Base-by-base conservation (phyloP, 2,888 invertebrate species). In the Eueremaeus valkanovi region DNA sequence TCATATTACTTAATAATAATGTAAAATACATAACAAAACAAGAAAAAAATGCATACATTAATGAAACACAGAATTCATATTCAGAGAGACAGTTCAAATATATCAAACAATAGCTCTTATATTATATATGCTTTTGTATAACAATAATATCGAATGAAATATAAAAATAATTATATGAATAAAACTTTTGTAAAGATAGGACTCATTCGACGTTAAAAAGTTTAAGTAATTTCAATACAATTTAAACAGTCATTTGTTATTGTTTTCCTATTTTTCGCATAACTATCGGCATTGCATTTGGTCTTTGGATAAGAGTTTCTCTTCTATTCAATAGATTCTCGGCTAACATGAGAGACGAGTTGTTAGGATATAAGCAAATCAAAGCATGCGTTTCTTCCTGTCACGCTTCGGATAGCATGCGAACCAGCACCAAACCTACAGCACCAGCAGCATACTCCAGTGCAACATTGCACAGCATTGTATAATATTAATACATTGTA, bases 321-420 rank as follows among this genome's bases (percentile, higher is more conserved):
- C 31, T 3, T 18, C 11, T 33, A 29, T 63, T 63, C 18, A 33
- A 33, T 68, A 66, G 40, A 3, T 3, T 2, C 31, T 40, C 2
- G n/a, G 33, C 68, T 40, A 8, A 40, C 68, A 68, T 66, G 9
- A n/a, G n/a, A n/a, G n/a, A n/a, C 24, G 8, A 40, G 24, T 24
- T 40, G 24, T 40, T 68, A n/a, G 21, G 36, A 68, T 66, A 66
- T n/a, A 33, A 66, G 31, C 31, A 66, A 42, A 68, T 40, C 6
- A 68, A 68, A 68, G 68, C 68, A 68, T 68, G 68, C 68, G 68
- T 68, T 68, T 42, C 68, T 68, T 68, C 68, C 68, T 68, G 68
- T 68, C 68, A 68, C 68, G 68, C 68, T 33, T 68, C 21, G 40
- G 33, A n/a, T 42, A n/a, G 42, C 40, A 68, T 63, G 63, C 33